Conservation (phyloP, 2,888 invertebrate species). For the Reticulitermes lucifugus region DNA sequence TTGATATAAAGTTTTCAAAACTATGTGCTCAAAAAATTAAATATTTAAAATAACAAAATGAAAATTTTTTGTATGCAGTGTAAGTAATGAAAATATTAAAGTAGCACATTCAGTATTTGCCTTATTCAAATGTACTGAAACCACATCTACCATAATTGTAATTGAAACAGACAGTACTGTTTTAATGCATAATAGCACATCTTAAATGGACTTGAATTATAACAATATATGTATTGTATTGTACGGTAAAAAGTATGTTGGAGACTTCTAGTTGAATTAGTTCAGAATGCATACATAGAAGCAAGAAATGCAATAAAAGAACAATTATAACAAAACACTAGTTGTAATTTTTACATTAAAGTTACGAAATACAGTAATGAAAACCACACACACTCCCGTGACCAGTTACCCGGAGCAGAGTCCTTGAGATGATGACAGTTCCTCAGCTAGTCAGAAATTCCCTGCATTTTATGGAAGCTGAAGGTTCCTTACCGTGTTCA, state of each 20-base stretch:
- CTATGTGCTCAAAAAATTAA: background rate
- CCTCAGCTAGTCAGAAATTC: too few species aligned
- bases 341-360: too few species aligned
- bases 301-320: conserved; percentile 5
- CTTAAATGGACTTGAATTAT: background rate
- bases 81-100: background rate
- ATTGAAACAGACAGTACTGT: background rate
- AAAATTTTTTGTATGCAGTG: background rate
- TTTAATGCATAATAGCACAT: background rate
- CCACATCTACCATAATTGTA: background rate
- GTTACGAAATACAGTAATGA: too few species aligned
- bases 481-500: too few species aligned
- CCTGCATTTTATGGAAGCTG: too few species aligned
- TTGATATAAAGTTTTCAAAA: background rate
- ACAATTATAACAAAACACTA: background rate
- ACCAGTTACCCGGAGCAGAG: too few species aligned
- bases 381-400: too few species aligned
- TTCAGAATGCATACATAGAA: background rate
- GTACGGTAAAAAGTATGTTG: background rate
- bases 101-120: background rate
- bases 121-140: background rate
- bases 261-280: background rate
- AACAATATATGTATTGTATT: background rate
- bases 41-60: background rate
- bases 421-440: too few species aligned